Evolutionary conservation across 2,888 invertebrate species (phyloP), one percentile per base, ranked within the genome.

Genomic region (Cephus runcator): DNA sequence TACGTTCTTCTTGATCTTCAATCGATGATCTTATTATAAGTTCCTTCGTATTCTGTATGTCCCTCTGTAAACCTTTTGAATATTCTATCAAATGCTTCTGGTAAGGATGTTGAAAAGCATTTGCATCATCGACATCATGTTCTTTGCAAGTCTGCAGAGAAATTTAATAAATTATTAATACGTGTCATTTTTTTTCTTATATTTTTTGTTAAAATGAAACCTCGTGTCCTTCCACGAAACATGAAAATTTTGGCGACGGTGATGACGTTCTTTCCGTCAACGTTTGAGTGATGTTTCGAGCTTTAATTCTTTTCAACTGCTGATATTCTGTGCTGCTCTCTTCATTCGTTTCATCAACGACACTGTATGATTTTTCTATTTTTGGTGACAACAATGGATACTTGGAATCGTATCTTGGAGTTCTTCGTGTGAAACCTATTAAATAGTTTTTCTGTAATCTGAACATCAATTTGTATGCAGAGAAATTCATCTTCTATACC

Each of bases 31-130:
- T 73, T 30, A 34, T 77, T 15, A 75, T 36, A 12, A 76, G 73
- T 23, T 56, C 68, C 34, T 75, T 73, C 68, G 80, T 34, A 77
- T 79, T 77, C 76, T 77, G 71, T 79, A 80, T 71, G 77, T 84
- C 79, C 30, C 81, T 73, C 35, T 81, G 75, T 34, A 86, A 74
- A 69, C 80, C 74, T 76, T 80, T 76, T 34, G 86, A 83, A 76
- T 83, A 83, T 75, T 83, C 79, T 11, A 76, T 75, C 77, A 83
- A 73, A 71, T 81, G 75, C 15, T 79, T 69, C 71, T 84, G 77
- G 79, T 81, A 81, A 34, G 83, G 71, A 73, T 82, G 78, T 23
- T 81, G 81, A 31, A 23, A 77, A 77, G 31, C 69, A 23, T 40
- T 78, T 73, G 56, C 40, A 69, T 76, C 73, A 31, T 76, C 78